Percentiles rank a stretch among this genome's conserved stretches.
Evolutionary conservation across 1,140 invertebrate species (phyloP).

Genomic region (Drosophila varians): DNA sequence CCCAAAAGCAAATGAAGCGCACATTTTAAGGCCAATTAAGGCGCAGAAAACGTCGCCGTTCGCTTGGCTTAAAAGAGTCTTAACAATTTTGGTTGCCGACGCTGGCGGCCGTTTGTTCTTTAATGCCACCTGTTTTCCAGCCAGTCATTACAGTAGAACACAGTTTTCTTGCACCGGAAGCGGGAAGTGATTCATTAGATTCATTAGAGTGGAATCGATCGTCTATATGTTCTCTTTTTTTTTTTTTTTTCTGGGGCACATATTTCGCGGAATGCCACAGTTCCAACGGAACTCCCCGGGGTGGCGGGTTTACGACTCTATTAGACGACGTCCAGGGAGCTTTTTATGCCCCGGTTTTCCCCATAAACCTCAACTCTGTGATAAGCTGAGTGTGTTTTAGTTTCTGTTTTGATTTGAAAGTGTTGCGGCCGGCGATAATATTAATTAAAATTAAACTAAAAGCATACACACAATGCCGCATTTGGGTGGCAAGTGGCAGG

Average conservation of each 20-base stretch:
- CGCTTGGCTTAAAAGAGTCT: conserved; percentile 32
- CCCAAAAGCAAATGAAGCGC: conserved; percentile 19
- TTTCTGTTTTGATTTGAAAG: conserved; percentile 4
- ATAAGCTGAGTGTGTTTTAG: conserved; percentile 27
- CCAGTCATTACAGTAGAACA: conserved; percentile 16
- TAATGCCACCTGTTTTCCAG: conserved; percentile 33
- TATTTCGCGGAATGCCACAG: not conserved
- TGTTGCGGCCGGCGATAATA: conserved; percentile 54
- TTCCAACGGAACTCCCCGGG: not conserved
- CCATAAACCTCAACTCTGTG: conserved; percentile 19
- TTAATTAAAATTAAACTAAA: conserved; percentile 71
- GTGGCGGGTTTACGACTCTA: too few species aligned
- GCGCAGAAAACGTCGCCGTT: conserved; percentile 58
- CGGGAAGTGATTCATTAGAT: conserved; percentile 14
- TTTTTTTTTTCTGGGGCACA: not conserved
- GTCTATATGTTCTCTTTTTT: not conserved
- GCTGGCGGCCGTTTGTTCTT: not conserved
- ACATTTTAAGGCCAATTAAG: conserved; percentile 74
- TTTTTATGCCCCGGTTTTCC: not conserved
- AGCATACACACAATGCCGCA: conserved; percentile 10
- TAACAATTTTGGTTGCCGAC: conserved; percentile 13
- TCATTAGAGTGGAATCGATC: too few species aligned
- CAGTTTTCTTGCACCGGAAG: too few species aligned
- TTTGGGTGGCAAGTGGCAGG: not conserved
- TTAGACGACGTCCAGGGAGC: too few species aligned